Evolutionary conservation across 2,888 invertebrate species (phyloP).

Genomic region (Dryadula phaetusa): DNA sequence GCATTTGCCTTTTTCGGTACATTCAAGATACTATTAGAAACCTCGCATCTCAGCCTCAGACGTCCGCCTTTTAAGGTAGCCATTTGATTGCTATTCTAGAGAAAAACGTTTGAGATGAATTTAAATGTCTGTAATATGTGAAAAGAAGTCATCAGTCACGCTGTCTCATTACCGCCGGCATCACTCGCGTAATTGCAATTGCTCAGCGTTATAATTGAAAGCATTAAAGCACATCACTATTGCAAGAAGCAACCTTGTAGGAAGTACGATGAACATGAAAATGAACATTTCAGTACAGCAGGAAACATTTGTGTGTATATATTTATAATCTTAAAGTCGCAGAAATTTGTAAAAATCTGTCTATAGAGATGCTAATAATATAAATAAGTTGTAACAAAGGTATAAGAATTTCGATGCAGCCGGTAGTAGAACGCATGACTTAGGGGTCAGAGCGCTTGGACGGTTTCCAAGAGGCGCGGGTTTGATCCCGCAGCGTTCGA

Average conservation of each 20-base stretch:
- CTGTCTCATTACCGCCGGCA: slow-evolving; percentile 11
- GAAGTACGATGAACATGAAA: neutral
- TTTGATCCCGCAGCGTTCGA: no score
- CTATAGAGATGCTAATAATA: no score
- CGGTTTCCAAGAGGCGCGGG: no score
- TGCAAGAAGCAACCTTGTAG: neutral
- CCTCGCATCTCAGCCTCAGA: neutral
- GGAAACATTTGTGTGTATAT: no score
- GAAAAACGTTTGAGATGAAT: slow-evolving; percentile 16
- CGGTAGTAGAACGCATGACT: no score
- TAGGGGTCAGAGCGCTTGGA: no score
- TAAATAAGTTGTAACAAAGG: no score
- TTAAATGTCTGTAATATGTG: slow-evolving; percentile 13
- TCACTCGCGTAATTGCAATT: neutral
- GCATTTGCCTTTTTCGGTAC: slow-evolving; percentile 20
- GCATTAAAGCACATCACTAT: neutral
- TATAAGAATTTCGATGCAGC: no score
- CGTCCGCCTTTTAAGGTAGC: slow-evolving; percentile 10
- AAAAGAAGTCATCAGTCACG: slow-evolving; percentile 25
- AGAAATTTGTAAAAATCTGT: no score
- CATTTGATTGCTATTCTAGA: slow-evolving; percentile 27
- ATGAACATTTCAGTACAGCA: neutral
- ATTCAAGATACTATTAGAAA: slow-evolving; percentile 23
- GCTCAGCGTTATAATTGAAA: neutral
- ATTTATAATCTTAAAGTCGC: no score